Base-by-base conservation (phyloP, 2,113 vertebrate species). In the Syrmaticus mikado region DNA sequence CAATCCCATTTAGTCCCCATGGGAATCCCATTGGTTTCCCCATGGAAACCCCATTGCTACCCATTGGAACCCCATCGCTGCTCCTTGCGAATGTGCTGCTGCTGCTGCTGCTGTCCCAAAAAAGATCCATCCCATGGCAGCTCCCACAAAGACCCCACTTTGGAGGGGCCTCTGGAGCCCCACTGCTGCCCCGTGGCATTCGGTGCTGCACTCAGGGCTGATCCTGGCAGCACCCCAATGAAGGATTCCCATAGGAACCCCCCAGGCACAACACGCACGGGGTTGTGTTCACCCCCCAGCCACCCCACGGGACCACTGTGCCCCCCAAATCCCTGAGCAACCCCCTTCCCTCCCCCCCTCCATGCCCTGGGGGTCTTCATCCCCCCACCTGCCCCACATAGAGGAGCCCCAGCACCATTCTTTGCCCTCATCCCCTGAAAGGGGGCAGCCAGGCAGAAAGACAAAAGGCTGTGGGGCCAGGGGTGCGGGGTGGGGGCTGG, bases 391-490 rank as follows among this genome's bases (percentile, higher is more conserved):
- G 58, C 34, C 78, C 65, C 6, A 3, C 5, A 12, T 11, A 74
- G 45, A 24, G n/a, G n/a, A 57, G 38, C 38, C 75, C 17, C 38
- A 7, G 34, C 34, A 30, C 57, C 73, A 30, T 58, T 55, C 50
- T 43, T 10, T 10, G 71, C 57, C 45, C 85, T 87, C 78, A 81
- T 40, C 61, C 80, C 81, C 77, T 92, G 92, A 96, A 97, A 97
- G 80, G 96, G 86, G 62, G 92, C 96, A 96, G 93, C 90, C 87
- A 96, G 93, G 96, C 96, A 91, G 96, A 97, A 97, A 96, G 94
- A 97, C 96, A 97, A 96, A 96, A 97, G 87, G 77, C 93, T 85
- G 83, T 68, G 95, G 60, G 6, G 13, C 60, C 30, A 43, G 27
- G 85, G 65, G 74, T 46, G 32, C 28, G 11, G 52, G 14, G 25